Conservation (phyloP, 2,113 vertebrate species). For the Leptobrachium ailaonicum region DNA sequence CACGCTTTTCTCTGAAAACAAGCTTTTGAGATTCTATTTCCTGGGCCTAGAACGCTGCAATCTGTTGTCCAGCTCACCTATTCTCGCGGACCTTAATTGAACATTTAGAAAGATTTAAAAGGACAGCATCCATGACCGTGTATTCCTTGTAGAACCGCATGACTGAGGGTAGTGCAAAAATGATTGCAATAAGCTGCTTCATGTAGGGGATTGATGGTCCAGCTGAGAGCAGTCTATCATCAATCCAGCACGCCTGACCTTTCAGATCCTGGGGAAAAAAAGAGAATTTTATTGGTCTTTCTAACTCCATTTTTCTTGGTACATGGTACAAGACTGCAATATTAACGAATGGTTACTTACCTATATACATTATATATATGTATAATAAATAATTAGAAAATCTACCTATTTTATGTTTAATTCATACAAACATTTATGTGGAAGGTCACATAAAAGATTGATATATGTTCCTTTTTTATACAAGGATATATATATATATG, state of each 20-base stretch:
- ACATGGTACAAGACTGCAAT: background rate
- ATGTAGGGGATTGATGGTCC: slow-evolving; percentile 28
- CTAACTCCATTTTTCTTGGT: slow-evolving; percentile 20
- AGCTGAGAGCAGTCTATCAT: slow-evolving; percentile 39
- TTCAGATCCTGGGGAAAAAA: slow-evolving; percentile 17
- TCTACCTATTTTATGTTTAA: background rate
- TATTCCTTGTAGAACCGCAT: slow-evolving; percentile 11
- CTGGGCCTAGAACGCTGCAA: no score
- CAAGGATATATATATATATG: no score
- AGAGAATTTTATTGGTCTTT: slow-evolving; percentile 36
- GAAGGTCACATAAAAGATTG: no score
- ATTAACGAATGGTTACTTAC: slow-evolving; percentile 4
- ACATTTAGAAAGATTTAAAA: slow-evolving; percentile 2
- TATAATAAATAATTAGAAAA: no score
- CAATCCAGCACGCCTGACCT: slow-evolving; percentile 30
- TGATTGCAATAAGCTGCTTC: slow-evolving; percentile 37
- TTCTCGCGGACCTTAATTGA: background rate
- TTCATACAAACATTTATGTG: no score
- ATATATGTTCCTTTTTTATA: no score
- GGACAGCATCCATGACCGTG: slow-evolving; percentile 2
- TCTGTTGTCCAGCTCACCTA: background rate
- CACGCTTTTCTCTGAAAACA: no score
- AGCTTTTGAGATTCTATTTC: no score
- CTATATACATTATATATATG: no score
- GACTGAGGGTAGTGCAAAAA: slow-evolving; percentile 1